Base-by-base conservation (phyloP, 2,113 vertebrate species). In the Chunga burmeisteri region DNA sequence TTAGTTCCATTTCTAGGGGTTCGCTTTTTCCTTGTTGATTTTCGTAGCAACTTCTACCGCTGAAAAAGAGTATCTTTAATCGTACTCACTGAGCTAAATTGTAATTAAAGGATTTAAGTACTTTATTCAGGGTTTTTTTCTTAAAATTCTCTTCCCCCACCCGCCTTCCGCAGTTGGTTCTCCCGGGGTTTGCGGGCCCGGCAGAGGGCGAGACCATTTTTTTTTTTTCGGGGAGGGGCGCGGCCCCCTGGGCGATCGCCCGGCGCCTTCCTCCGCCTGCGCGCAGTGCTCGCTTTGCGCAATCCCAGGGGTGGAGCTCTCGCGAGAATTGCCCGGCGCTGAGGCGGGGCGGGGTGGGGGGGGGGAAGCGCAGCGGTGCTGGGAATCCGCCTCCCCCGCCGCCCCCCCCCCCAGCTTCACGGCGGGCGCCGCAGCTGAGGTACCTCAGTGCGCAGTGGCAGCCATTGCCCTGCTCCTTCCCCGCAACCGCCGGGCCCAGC, bases 271-370 rank as follows among this genome's bases (percentile, higher is more conserved):
- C 84, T n/a, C 81, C 79, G 63, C 85, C 50, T 30, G 86, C 79
- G 80, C n/a, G 46, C 34, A 2, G 52, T 5, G 52, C 8, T 27
- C 46, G 16, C 2, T 91, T 93, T 93, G 96, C 94, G 96, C 93
- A 95, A 89, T 86, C 68, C 72, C 66, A 29, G 81, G 95, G 94
- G 93, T 61, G 95, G 97, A 96, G 94, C 88, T 97, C 95, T 97
- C 96, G 97, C 97, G 97, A 97, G 95, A 97, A 8, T 59, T 75
- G 5, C 23, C 13, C 6, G 52, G 75, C 10, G n/a, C 16, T 20
- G 65, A 15, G 85, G 81, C 70, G n/a, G 75, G 72, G 90, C n/a
- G 12, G 49, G 44, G 82, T n/a, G n/a, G 6, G 21, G 21, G 23
- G 32, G 32, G 52, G 42, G 50, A 21, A 27, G 32, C 55, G 68